These are phyloP conservation scores for Mesorhabditis belari DNA, from an alignment of 2,888 invertebrate genomes.

Conservation along the genomic window DNA sequence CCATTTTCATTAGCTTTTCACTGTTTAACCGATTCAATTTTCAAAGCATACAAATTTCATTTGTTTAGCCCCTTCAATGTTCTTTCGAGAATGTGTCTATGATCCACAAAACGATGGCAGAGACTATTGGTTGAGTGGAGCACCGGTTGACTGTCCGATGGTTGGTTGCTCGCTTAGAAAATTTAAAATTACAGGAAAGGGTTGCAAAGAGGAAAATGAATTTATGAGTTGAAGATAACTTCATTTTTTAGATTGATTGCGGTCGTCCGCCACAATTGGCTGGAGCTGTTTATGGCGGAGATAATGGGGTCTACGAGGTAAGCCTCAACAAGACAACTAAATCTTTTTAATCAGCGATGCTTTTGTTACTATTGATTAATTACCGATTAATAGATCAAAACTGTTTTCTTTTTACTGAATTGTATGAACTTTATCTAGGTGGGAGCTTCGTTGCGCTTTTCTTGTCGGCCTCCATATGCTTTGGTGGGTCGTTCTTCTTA, in stretches of 20 bases:
- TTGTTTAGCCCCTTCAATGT: no score
- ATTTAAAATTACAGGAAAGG: no score
- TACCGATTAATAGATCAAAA: background rate
- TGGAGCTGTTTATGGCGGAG: slow-evolving; percentile 75
- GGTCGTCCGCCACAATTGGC: slow-evolving; percentile 83
- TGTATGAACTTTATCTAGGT: slow-evolving; percentile 56
- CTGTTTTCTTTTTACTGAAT: background rate
- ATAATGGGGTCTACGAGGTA: slow-evolving; percentile 61
- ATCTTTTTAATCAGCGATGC: no score
- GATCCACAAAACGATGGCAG: slow-evolving; percentile 70
- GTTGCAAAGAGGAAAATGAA: no score
- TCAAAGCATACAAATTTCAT: no score
- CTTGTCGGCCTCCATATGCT: slow-evolving; percentile 83
- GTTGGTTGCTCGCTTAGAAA: background rate
- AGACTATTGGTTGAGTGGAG: slow-evolving; percentile 53
- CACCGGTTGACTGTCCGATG: slow-evolving; percentile 37
- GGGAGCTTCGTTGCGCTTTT: slow-evolving; percentile 88
- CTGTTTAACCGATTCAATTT: no score
- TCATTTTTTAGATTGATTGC: slow-evolving; percentile 68
- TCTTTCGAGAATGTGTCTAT: slow-evolving; percentile 88
- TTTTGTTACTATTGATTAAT: no score
- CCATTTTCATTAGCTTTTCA: slow-evolving; percentile 63
- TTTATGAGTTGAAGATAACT: slow-evolving; percentile 10
- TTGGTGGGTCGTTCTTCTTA: slow-evolving; percentile 83
- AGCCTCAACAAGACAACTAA: slow-evolving; percentile 6